A percentile compares a stretch with the other conserved stretches of the same genome.
Conservation (phyloP, 2,113 vertebrate genomes). For the Ammodytes marinus region DNA sequence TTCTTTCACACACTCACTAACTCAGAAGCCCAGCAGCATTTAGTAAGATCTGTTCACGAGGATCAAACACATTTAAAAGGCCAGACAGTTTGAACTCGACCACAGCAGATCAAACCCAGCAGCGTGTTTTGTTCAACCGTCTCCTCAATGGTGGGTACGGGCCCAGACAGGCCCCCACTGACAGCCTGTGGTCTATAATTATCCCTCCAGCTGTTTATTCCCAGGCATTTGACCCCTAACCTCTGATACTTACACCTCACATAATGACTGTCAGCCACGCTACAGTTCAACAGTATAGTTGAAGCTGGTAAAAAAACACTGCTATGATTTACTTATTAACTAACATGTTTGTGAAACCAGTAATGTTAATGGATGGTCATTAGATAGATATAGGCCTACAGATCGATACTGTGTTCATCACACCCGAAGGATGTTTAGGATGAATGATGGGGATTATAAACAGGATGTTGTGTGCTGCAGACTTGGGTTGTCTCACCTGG, state of each 20-base stretch:
- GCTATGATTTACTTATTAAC: conserved; percentile 35
- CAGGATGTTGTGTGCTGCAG: background rate
- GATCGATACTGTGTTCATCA: no score
- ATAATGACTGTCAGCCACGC: conserved; percentile 65
- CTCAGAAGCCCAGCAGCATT: background rate
- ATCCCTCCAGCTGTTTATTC: conserved; percentile 68
- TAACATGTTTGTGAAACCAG: background rate
- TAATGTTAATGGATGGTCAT: conserved; percentile 1
- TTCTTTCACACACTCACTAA: background rate
- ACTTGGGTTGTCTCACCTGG: conserved; percentile 2
- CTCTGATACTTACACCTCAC: conserved; percentile 54
- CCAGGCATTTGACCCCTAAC: conserved; percentile 69
- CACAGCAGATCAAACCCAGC: conserved; percentile 38
- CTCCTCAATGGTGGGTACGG: conserved; percentile 44
- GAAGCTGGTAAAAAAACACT: conserved; percentile 21
- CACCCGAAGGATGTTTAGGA: no score
- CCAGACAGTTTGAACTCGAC: conserved; percentile 24
- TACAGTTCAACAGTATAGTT: conserved; percentile 31
- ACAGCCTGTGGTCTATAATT: conserved; percentile 54
- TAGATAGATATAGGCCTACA: background rate
- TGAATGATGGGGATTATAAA: no score
- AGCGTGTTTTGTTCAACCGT: conserved; percentile 13
- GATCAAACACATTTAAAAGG: conserved; percentile 27
- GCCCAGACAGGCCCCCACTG: conserved; percentile 56
- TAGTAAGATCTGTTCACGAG: background rate